Base-by-base conservation (phyloP, 2,113 vertebrate species). In the Serilophus lunatus region DNA sequence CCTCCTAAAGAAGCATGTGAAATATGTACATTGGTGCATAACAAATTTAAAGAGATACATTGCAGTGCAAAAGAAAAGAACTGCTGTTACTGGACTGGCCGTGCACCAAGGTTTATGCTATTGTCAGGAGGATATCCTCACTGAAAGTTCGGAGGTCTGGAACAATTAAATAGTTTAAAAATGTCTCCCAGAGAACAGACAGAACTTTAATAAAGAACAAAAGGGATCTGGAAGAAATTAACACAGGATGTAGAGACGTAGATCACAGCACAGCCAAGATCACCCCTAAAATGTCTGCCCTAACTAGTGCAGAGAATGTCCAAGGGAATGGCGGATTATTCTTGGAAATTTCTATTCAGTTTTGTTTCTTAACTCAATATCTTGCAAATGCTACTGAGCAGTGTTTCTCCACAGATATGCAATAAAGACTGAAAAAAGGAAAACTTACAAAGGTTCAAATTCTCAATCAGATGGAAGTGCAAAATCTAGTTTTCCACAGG, bases 81-180 rank as follows among this genome's bases (percentile, higher is more conserved):
- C 33, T 79, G 20, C 33, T 85, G 18, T 74, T 82, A 35, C 31
- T 54, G 57, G 47, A 64, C 56, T 93, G 51, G 77, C 69, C 38
- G 28, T 42, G 60, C 22, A 89, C 56, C 78, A 78, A 91, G 13
- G 18, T 78, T 69, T 87, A 13, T 83, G 28, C 54, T 78, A 13
- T 84, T 84, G 60, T 85, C 65, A 87, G 42, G n/a, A 91, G 51
- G 19, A 90, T 94, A 91, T 78, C 82, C 74, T 95, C 56, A 45
- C 6, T 3, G 19, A 70, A 38, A 13, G 25, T 66, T 91, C 65
- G 82, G 51, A 87, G 47, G n/a, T 47, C 40, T 59, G 76, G 61
- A 69, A 80, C 70, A 93, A 88, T 51, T 64, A 63, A 88, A 3
- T 12, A 44, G 23, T 56, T 94, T 60, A 64, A 92, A 92, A 85